Base-by-base conservation (phyloP, 2,113 vertebrate species). In the Anolis sagrei region DNA sequence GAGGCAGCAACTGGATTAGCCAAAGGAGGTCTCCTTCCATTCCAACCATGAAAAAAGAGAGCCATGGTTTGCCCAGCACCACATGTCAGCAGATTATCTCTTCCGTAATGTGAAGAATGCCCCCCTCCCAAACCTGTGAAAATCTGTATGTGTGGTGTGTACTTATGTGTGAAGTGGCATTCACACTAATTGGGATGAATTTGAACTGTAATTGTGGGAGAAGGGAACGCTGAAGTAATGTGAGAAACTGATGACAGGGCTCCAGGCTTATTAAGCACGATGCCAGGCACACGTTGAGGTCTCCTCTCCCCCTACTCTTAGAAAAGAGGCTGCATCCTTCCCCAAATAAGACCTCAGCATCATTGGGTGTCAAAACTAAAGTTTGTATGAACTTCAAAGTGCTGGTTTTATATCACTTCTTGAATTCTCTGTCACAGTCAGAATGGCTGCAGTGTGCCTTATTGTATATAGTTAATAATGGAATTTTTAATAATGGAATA, bases 171-270 rank as follows among this genome's bases (percentile, higher is more conserved):
- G 82, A 86, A 81, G 58, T n/a, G 79, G 69, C 39, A 49, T 79
- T 70, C 68, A 87, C 75, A 44, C 18, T 79, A 81, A 72, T 72
- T 0, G 0, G 77, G 88, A 58, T 3, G n/a, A 79, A 78, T 82
- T 88, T 66, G 48, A 82, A 25, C 13, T 82, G 29, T 68, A 81
- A 58, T n/a, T 61, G 61, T 32, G 70, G 19, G 18, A 79, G 58
- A 51, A 29, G 69, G 8, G 79, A 27, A 82, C 2, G 29, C 85
- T 83, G 27, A 58, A 68, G 58, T 85, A 90, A 1, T 75, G 85
- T 72, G 73, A 76, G 39, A 90, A 90, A 82, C 66, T 34, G 23
- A n/a, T 58, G 61, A 76, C 72, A 66, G 34, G 73, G 25, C 86
- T 86, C 58, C 39, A 10, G 79, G 62, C 72, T 88, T 81, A 73